Percentiles rank a stretch among this genome's conserved stretches.
These are phyloP conservation scores for Alfaro cultratus DNA, from an alignment of 2,797 vertebrate species.

Conservation along the genomic window DNA sequence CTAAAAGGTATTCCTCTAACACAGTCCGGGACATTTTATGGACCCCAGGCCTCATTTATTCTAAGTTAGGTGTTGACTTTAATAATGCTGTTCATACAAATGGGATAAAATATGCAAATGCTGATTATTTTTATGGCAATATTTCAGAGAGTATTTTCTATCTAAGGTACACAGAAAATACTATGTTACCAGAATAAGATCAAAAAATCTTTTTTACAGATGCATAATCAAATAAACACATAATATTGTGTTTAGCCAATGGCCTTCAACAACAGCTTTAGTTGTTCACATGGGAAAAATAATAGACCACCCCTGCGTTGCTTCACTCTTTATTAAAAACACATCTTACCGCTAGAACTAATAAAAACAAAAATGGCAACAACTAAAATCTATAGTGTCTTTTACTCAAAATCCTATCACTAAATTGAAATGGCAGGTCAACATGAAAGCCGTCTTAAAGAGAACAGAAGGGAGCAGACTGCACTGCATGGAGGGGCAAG, in stretches of 20 bases:
- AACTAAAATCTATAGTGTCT: neutral
- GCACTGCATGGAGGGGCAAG: slow-evolving; percentile 28
- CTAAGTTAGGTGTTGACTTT: neutral
- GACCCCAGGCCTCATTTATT: neutral
- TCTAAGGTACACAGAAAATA: neutral
- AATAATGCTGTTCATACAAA: neutral
- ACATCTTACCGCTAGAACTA: neutral
- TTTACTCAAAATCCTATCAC: neutral
- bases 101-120: neutral
- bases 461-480: slow-evolving; percentile 41
- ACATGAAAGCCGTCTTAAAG: neutral
- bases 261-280: neutral
- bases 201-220: neutral
- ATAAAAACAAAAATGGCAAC: neutral
- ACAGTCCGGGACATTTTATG: neutral
- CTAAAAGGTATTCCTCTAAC: neutral
- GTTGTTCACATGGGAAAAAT: neutral
- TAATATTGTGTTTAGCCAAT: neutral
- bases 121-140: neutral
- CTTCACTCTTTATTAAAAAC: neutral
- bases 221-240: neutral
- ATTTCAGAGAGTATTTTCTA: neutral
- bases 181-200: neutral
- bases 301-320: neutral
- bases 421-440: neutral